Conservation (phyloP, 2,797 vertebrate species). For the Paedocypris micromegethes region DNA sequence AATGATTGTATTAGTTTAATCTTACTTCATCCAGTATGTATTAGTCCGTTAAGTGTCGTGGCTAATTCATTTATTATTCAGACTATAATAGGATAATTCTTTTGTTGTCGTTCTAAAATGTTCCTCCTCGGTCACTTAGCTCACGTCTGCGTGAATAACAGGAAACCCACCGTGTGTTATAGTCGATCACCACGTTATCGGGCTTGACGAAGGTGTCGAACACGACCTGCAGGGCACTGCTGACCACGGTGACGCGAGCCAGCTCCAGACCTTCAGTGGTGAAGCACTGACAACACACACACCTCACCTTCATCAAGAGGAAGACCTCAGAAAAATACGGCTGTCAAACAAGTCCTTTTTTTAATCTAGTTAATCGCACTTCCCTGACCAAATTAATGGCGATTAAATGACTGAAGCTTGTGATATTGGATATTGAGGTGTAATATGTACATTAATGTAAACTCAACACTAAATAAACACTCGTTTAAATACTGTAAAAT, state of each 20-base stretch:
- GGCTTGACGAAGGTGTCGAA: constrained; percentile 77
- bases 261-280: constrained; percentile 74
- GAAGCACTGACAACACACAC: constrained; percentile 65
- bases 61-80: too few relatives aligned
- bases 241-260: constrained; percentile 72
- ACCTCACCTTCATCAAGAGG: neutral
- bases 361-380: neutral
- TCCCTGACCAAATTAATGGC: neutral
- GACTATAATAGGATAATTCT: too few relatives aligned
- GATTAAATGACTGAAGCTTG: neutral
- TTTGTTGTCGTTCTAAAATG: too few relatives aligned
- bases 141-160: too few relatives aligned
- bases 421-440: too few relatives aligned
- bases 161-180: constrained; percentile 69
- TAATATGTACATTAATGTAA: too few relatives aligned
- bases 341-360: neutral
- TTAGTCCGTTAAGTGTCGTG: too few relatives aligned
- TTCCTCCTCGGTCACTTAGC: too few relatives aligned
- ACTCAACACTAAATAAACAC: too few relatives aligned
- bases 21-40: too few relatives aligned
- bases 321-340: neutral
- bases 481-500: too few relatives aligned
- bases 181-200: constrained; percentile 74
- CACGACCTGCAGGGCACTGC: constrained; percentile 68
- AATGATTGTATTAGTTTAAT: too few relatives aligned